phyloP scores from a whole-genome alignment of 1,140 invertebrate species.

The Scylla paramamosain region DNA sequence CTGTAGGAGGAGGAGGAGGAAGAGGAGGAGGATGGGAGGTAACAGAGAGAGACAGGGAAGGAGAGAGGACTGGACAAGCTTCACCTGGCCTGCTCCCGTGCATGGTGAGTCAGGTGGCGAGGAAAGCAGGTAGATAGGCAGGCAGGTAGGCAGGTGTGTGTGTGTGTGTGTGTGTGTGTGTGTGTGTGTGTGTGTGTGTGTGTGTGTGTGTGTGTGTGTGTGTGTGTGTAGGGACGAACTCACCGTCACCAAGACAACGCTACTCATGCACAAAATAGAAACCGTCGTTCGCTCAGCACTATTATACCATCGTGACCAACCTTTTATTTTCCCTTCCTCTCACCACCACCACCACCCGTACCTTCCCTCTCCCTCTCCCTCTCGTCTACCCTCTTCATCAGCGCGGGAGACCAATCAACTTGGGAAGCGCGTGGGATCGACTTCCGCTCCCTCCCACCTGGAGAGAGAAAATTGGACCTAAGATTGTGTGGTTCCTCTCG shows the following conservation, averaged over 20 bases:
- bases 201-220: background rate
- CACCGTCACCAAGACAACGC: background rate
- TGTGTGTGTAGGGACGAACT: background rate
- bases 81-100: background rate
- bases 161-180: no score
- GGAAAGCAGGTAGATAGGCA: background rate
- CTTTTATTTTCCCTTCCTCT: background rate
- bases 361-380: background rate
- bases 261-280: background rate
- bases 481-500: slow-evolving; percentile 8
- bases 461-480: slow-evolving; percentile 18
- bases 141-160: background rate
- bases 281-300: background rate
- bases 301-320: background rate
- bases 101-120: background rate
- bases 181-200: background rate
- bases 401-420: background rate
- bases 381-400: background rate
- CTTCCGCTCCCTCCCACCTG: background rate
- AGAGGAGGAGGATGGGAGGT: background rate
- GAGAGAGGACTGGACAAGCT: background rate
- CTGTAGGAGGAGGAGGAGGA: background rate
- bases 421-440: background rate
- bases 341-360: background rate
- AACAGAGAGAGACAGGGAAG: background rate